These are phyloP conservation scores for Chrysodeixis includens DNA, from an alignment of 2,888 invertebrate genomes.

Conservation along the genomic window DNA sequence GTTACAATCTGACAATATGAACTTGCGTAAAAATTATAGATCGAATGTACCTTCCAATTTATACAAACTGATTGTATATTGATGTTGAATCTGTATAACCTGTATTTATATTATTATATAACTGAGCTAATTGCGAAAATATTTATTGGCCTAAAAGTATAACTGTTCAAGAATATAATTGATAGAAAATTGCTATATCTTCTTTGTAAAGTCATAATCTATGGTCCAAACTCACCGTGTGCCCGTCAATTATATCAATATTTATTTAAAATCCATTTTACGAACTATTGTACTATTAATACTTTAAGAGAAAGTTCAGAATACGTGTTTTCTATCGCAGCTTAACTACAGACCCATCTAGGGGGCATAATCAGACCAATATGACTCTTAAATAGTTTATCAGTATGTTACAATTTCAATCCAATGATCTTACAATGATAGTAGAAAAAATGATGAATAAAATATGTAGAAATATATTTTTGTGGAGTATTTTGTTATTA, in stretches of 20 bases:
- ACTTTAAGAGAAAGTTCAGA: conserved; percentile 39
- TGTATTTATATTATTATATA: conserved; percentile 52
- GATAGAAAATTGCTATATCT: conserved; percentile 36
- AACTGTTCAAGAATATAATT: conserved; percentile 33
- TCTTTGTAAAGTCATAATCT: conserved; percentile 53
- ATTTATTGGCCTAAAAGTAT: conserved; percentile 65
- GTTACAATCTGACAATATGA: conserved; percentile 81
- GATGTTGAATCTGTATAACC: conserved; percentile 58
- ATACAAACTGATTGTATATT: conserved; percentile 63
- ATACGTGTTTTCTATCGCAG: conserved; percentile 34
- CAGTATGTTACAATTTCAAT: conserved; percentile 23
- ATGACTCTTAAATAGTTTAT: conserved; percentile 35
- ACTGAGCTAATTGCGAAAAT: conserved; percentile 51
- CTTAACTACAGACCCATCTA: conserved; percentile 27
- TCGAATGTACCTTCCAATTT: conserved; percentile 54
- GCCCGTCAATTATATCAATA: conserved; percentile 60
- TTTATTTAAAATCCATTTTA: conserved; percentile 45
- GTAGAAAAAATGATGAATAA: conserved; percentile 30
- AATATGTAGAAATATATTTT: conserved; percentile 55
- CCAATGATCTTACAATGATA: conserved; percentile 20
- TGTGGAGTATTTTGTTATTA: conserved; percentile 58
- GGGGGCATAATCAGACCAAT: conserved; percentile 30
- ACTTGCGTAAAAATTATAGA: conserved; percentile 58
- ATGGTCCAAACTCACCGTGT: conserved; percentile 64
- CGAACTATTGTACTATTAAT: conserved; percentile 37